Evolutionary conservation across 2,113 vertebrate genomes (phyloP), one percentile per base, ranked within the genome.

Genomic region (Scartelaos histophorus): DNA sequence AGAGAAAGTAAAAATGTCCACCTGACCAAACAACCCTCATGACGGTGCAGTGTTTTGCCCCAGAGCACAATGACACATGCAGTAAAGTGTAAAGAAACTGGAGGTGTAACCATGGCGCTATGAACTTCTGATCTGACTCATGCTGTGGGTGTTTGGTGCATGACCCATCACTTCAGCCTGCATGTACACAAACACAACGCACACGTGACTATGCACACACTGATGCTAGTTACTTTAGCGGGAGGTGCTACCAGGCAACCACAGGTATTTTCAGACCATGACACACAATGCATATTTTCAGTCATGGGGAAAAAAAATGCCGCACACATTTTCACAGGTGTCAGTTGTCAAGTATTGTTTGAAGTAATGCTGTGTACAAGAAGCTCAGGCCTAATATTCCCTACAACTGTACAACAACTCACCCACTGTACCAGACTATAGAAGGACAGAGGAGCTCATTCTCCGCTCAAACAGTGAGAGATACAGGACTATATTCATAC

Each of bases 81-180:
- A n/a, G n/a, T n/a, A n/a, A n/a, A n/a, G n/a, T n/a, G n/a, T 76
- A 71, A 76, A 21, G 66, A n/a, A 67, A 1, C 45, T 25, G 19
- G n/a, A 66, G 21, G 45, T 61, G 15, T 34, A 13, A 53, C 45
- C 53, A 54, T 3, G 38, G 67, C 15, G 35, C 2, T 53, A 43
- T 35, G 46, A 43, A 29, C 13, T 81, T 76, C 35, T n/a, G 24
- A n/a, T 69, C 73, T 84, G 73, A 76, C 45, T 71, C 67, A 62
- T 9, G 21, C 34, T 43, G 75, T 34, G 53, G 53, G 51, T 71
- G 62, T 60, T 45, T 19, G 65, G n/a, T 3, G 62, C 38, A 61
- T 69, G 66, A 62, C 7, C 56, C 60, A 49, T 17, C 53, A 13
- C 45, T 17, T 75, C 16, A 19, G 16, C 4, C 45, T 73, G 47